Conservation (phyloP, 1,140 invertebrate species). For the Heliconius melpomene region DNA sequence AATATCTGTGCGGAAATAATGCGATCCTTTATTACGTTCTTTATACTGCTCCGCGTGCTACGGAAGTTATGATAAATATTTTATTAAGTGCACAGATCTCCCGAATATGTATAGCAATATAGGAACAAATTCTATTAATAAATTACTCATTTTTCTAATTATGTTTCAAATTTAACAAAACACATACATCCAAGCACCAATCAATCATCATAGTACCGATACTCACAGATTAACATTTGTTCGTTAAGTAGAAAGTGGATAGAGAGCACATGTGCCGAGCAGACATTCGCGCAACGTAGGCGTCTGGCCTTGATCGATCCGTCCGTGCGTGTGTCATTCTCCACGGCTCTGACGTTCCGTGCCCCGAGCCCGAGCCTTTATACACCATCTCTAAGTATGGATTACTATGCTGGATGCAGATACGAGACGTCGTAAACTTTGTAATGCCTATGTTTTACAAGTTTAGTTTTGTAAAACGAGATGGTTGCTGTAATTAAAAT, state of each 20-base stretch:
- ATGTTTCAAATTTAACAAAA: no score
- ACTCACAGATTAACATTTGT: slow-evolving; percentile 18
- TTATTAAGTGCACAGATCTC: no score
- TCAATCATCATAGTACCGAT: not conserved
- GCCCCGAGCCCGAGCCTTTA: slow-evolving; percentile 36
- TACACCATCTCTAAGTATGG: slow-evolving; percentile 28
- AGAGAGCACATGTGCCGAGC: slow-evolving; percentile 31
- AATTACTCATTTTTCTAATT: no score
- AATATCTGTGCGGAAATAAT: no score
- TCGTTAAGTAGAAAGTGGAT: slow-evolving; percentile 32
- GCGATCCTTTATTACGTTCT: no score
- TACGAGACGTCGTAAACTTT: slow-evolving; percentile 12
- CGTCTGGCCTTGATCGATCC: slow-evolving; percentile 72
- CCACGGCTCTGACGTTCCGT: slow-evolving; percentile 25
- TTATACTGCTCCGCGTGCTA: no score
- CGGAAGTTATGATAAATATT: no score
- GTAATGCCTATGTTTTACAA: slow-evolving; percentile 16
- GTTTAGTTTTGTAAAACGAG: not conserved
- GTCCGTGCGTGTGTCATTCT: slow-evolving; percentile 57
- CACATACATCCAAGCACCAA: not conserved
- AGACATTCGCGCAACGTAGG: slow-evolving; percentile 48
- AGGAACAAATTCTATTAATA: no score
- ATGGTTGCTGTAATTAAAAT: not conserved
- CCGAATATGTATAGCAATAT: no score
- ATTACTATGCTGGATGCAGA: slow-evolving; percentile 36